These are phyloP conservation scores for Odontocerum albicorne DNA, from an alignment of 2,888 invertebrate species.

Conservation along the genomic window DNA sequence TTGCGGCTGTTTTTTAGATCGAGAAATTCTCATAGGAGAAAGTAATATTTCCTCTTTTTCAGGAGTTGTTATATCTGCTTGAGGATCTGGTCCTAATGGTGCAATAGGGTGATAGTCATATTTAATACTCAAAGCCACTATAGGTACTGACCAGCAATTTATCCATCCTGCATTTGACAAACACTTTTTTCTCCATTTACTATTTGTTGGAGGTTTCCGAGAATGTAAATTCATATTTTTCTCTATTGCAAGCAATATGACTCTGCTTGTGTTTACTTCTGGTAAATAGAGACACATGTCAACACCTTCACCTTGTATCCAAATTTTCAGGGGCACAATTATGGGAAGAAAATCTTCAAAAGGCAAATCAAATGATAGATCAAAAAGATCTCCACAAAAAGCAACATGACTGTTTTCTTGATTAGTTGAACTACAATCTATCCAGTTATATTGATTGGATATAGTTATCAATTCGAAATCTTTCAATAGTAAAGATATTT, in stretches of 20 bases:
- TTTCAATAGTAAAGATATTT: constrained; percentile 85
- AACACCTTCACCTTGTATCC: constrained; percentile 94
- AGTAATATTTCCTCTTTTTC: constrained; percentile 91
- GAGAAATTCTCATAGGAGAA: constrained; percentile 89
- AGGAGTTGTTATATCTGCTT: constrained; percentile 91
- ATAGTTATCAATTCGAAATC: constrained; percentile 94
- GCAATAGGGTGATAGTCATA: constrained; percentile 94
- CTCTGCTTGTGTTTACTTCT: constrained; percentile 86
- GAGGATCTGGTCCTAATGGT: constrained; percentile 82
- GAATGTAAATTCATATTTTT: constrained; percentile 86
- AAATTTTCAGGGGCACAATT: constrained; percentile 85
- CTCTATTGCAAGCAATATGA: constrained; percentile 80
- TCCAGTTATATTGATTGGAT: constrained; percentile 98
- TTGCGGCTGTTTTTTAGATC: constrained; percentile 71
- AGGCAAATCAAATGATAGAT: constrained; percentile 91
- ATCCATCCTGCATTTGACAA: constrained; percentile 79
- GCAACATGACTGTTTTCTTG: constrained; percentile 95
- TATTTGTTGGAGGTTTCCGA: constrained; percentile 48
- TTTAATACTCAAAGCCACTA: constrained; percentile 86
- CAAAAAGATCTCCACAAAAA: constrained; percentile 91
- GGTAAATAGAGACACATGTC: constrained; percentile 89
- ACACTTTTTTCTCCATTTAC: constrained; percentile 84
- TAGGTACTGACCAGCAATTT: constrained; percentile 95
- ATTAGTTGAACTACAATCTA: constrained; percentile 94
- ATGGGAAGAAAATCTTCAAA: constrained; percentile 93